A percentile compares a stretch with the other conserved stretches of the same genome.
Evolutionary conservation across 2,888 invertebrate species (phyloP).

Genomic region (Acrobasis consociella): DNA sequence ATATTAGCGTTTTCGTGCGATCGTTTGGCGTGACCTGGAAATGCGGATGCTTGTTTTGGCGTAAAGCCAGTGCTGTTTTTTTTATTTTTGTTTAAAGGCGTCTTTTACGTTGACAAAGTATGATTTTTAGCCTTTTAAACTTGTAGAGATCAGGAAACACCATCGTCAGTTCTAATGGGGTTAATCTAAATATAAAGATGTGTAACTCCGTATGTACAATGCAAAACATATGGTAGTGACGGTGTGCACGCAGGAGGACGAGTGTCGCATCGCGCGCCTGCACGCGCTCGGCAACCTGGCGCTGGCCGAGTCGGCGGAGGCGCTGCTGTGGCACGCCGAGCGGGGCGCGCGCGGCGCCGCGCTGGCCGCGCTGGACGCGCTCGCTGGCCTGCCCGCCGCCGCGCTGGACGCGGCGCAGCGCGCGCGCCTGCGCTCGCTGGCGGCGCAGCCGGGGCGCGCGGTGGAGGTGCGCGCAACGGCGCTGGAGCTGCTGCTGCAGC

Average conservation of each 20-base stretch:
- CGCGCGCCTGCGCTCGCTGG: conserved; percentile 30
- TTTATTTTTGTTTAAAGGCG: no score
- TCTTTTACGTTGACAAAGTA: no score
- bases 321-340: conserved; percentile 29
- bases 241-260: conserved; percentile 32
- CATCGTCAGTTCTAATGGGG: no score
- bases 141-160: no score
- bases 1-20: no score
- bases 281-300: conserved; percentile 30
- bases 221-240: no score
- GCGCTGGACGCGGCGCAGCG: conserved; percentile 35
- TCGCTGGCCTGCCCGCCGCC: conserved; percentile 27
- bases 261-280: conserved; percentile 33
- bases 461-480: conserved; percentile 54
- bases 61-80: no score
- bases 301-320: conserved; percentile 27
- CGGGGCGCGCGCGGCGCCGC: conserved; percentile 36
- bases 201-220: no score
- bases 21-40: no score
- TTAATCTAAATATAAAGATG: no score
- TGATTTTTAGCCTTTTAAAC: no score
- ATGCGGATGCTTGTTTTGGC: no score
- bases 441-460: conserved; percentile 29
- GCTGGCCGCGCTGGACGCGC: conserved; percentile 33
- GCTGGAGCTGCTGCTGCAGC: conserved; percentile 46